Conservation (phyloP, 2,797 vertebrate species). For the Parauchenoglanis ngamensis region DNA sequence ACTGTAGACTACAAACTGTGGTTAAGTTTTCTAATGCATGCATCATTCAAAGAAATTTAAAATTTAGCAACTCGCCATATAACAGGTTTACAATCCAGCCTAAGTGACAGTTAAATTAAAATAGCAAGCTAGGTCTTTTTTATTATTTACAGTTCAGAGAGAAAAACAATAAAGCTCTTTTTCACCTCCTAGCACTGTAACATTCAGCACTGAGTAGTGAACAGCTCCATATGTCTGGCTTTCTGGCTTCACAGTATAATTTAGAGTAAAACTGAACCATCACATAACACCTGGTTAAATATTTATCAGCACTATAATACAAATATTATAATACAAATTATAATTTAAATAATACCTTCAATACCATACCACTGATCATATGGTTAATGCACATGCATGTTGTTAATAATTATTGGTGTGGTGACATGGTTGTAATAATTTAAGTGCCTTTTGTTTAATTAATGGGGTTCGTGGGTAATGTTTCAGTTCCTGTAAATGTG, state of each 20-base stretch:
- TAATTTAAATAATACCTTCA: not conserved
- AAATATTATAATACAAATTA: not conserved
- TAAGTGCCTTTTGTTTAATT: conserved; percentile 12
- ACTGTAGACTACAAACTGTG: not conserved
- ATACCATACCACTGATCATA: not conserved
- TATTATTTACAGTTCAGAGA: not conserved
- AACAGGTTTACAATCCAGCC: not conserved
- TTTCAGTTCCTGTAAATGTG: not conserved
- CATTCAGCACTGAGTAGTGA: conserved; percentile 7
- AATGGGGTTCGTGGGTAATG: conserved; percentile 23
- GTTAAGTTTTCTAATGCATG: not conserved
- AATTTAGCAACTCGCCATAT: not conserved
- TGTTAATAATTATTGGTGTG: not conserved
- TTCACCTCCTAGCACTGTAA: no score
- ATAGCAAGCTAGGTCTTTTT: not conserved
- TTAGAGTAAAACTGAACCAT: not conserved
- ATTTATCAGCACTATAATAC: not conserved
- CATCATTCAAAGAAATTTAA: not conserved
- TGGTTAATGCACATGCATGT: not conserved
- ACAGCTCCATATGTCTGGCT: conserved; percentile 2
- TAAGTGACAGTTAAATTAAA: not conserved
- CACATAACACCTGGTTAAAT: not conserved
- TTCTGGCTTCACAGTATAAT: not conserved
- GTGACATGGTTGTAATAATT: not conserved
- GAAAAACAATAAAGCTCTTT: not conserved